phyloP scores from a whole-genome alignment of 2,797 vertebrate genomes.

The Falco biarmicus region DNA sequence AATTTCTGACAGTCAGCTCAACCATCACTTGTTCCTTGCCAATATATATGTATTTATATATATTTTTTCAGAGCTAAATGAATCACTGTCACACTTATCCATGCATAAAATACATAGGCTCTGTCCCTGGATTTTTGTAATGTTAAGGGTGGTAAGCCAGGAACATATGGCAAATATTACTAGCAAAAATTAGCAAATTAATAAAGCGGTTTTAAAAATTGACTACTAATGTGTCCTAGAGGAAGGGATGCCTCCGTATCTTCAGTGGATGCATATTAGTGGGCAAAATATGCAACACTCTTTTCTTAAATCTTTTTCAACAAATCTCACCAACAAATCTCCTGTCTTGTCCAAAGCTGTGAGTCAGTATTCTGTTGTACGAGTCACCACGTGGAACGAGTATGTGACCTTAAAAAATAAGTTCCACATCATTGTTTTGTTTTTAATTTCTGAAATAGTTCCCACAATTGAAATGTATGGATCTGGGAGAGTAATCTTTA shows the following conservation, averaged over 20 bases:
- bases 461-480: background rate
- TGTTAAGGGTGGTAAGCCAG: background rate
- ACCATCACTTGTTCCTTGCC: background rate
- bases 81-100: background rate
- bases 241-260: too few relatives aligned
- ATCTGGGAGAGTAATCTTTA: background rate
- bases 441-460: background rate
- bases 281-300: background rate
- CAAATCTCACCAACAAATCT: background rate
- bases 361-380: background rate
- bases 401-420: background rate
- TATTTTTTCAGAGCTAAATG: background rate
- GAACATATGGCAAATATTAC: background rate
- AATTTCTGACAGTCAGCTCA: background rate
- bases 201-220: background rate
- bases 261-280: too few relatives aligned
- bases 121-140: background rate
- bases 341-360: background rate
- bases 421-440: background rate
- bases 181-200: background rate
- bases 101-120: background rate
- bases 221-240: background rate
- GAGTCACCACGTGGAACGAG: rapidly evolving
- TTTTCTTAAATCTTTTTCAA: background rate
- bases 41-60: background rate